Percentiles rank a stretch among this genome's conserved stretches.
phyloP scores from a whole-genome alignment of 2,888 invertebrate species.

The Gandaritis pyraliata region DNA sequence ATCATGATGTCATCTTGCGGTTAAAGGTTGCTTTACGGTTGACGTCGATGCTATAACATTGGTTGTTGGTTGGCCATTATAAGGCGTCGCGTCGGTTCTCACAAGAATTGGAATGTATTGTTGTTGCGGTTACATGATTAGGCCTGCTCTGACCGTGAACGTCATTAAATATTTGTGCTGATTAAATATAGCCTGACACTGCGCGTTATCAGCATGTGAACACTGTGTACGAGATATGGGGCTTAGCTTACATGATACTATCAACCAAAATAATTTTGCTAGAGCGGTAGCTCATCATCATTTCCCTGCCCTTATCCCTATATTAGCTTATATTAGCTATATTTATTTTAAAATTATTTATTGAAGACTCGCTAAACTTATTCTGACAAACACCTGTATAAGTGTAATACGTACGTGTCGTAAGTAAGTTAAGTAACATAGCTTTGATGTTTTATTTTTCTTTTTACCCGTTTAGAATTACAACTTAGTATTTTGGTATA shows the following conservation, averaged over 20 bases:
- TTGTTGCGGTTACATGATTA: slow-evolving; percentile 70
- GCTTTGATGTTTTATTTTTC: no score
- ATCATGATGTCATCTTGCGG: slow-evolving; percentile 66
- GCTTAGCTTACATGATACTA: slow-evolving; percentile 13
- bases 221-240: slow-evolving; percentile 25
- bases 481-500: background rate
- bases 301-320: no score
- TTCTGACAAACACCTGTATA: no score
- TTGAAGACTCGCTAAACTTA: no score
- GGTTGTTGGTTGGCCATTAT: slow-evolving; percentile 40
- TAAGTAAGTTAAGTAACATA: no score
- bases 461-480: no score
- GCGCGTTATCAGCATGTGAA: slow-evolving; percentile 28
- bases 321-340: no score
- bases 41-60: slow-evolving; percentile 52
- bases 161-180: slow-evolving; percentile 59
- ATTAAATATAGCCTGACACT: slow-evolving; percentile 49
- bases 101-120: slow-evolving; percentile 59
- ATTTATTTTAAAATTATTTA: no score
- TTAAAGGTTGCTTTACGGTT: slow-evolving; percentile 51
- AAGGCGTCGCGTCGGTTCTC: slow-evolving; percentile 41
- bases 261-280: slow-evolving; percentile 10
- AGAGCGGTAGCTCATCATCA: background rate
- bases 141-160: slow-evolving; percentile 61
- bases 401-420: no score